Base-by-base conservation (phyloP, 2,797 vertebrate genomes). In the Prunella strophiata region DNA sequence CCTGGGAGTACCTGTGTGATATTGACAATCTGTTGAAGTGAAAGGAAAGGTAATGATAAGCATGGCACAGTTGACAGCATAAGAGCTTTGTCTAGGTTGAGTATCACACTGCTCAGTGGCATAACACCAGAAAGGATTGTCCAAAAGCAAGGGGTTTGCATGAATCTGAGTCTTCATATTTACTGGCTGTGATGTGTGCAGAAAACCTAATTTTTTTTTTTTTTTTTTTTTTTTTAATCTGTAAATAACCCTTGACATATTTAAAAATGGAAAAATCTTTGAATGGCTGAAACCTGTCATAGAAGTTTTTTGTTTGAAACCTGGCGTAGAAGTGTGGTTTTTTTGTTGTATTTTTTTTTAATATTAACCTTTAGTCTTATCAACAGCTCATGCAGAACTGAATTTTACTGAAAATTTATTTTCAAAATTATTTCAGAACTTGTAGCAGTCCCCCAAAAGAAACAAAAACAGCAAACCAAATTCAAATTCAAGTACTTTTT, bases 11-110 rank as follows among this genome's bases (percentile, higher is more conserved):
- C 16, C 63, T 47, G 27, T 76, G 34, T 59, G 68, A 52, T 95
- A 87, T 57, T 89, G 83, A 67, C 80, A 70, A 73, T 65, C 74
- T 91, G 90, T 52, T 93, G 78, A 82, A 82, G 82, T 48, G 51
- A 91, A 73, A 78, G 85, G 74, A 85, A 85, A 92, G 52, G 38
- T 65, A 57, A 70, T 79, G 74, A 85, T n/a, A 51, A 76, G 57
- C 1, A 2, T 47, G 62, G 55, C 55, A 88, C 29, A 52, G 32
- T 0, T 93, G 93, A 95, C 80, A 83, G 45, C 23, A 3, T 7
- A 55, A 85, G 14, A 82, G 25, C 55, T 90, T 91, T 86, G 40
- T 93, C 48, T 67, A 50, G 45, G 19, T 18, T 71, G 47, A 84
- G 23, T 63, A 54, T 66, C 30, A 21, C 22, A 4, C 7, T 6